Base-by-base conservation (phyloP, 2,888 invertebrate species). In the Dioctria rufipes region DNA sequence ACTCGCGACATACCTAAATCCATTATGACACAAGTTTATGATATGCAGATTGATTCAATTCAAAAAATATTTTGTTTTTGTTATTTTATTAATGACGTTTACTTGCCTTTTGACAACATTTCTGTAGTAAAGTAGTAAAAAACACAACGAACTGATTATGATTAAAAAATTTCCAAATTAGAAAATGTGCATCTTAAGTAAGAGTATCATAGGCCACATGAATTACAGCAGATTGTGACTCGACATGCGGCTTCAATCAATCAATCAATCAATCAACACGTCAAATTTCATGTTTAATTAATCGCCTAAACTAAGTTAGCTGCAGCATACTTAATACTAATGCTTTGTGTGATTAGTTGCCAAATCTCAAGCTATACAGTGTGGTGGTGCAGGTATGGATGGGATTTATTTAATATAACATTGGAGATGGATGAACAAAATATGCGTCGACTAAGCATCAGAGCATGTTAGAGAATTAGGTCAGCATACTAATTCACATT, bases 1-100 rank as follows among this genome's bases (percentile, higher is more conserved):
- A 98, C 94, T 98, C 98, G 92, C 98, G 97, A 95, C 98, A 95
- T 93, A 95, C 95, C 95, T 95, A 94, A 93, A 87, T 77, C 63
- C 63, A 77, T 77, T 77, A 77, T 77, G 77, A 77, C 63, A 63
- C 77, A 77, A 77, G 77, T 77, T 77, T 77, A 77, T 77, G 77
- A 77, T 77, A 77, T 77, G 77, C 77, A 46, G 77, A 77, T 49
- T 75, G 60, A 75, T 75, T 77, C n/a, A 63, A 37, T 77, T 63
- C 40, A 65, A 58, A 78, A 67, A 80, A 81, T 81, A 75, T 73
- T 83, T 83, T 83, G 80, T 73, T 69, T 78, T 60, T 80, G 49
- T 71, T 61, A 46, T 71, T 61, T 63, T 77, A 63, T 77, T 77
- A 77, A 77, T 77, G 61, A 77, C 61, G 61, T 49, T 77, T 77